A percentile compares a stretch with the other conserved stretches of the same genome.
phyloP scores from a whole-genome alignment of 2,797 vertebrate genomes.

The Neoniphon sammara region DNA sequence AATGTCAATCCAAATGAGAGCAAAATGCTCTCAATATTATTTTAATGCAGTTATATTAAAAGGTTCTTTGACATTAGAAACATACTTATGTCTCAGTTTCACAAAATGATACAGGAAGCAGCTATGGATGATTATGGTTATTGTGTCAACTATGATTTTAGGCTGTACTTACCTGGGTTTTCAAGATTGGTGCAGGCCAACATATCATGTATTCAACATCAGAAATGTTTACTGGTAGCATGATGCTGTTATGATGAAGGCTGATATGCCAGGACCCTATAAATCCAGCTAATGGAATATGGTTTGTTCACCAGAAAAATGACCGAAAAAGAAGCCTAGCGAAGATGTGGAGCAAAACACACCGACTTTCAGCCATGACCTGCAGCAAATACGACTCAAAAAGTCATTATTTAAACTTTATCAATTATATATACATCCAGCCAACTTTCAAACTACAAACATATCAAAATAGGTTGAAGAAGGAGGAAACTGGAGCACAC shows the following conservation, averaged over 20 bases:
- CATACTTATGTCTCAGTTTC: no score
- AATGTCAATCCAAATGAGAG: not conserved
- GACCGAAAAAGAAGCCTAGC: not conserved
- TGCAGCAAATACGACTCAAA: not conserved
- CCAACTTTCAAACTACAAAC: not conserved
- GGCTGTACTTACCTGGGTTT: no score
- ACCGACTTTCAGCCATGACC: not conserved
- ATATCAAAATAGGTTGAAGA: conserved; percentile 2
- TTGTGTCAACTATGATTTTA: no score
- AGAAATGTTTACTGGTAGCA: no score
- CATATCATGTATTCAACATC: no score
- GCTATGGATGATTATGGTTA: no score
- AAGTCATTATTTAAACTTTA: not conserved
- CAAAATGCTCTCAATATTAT: not conserved
- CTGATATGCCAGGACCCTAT: not conserved
- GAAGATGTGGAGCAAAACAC: not conserved
- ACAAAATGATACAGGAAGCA: no score
- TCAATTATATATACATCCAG: not conserved
- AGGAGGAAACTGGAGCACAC: no score
- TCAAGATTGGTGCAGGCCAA: no score
- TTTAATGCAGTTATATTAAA: no score
- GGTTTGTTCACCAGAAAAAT: not conserved
- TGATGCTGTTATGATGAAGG: not conserved
- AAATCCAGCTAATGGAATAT: not conserved
- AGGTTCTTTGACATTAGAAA: no score